Percentiles rank a stretch among this genome's conserved stretches.
phyloP scores from a whole-genome alignment of 2,113 vertebrate species.

The Micronycteris hirsuta region DNA sequence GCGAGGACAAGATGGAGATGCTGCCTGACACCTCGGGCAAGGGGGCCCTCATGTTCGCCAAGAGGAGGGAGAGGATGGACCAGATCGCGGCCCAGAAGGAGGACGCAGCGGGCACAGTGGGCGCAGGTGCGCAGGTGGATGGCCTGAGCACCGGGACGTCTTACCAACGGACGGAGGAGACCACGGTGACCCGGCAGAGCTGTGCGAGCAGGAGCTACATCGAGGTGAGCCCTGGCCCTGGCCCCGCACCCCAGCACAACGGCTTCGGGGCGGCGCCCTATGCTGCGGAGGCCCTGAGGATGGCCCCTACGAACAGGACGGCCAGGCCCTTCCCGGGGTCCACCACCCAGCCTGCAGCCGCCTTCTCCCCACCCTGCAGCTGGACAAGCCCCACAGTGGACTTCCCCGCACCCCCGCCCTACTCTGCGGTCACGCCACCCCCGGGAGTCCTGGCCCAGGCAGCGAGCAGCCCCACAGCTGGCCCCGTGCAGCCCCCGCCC shows the following conservation, averaged over 20 bases:
- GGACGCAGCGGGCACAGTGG: neutral
- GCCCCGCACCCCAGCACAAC: constrained; percentile 82
- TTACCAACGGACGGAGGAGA: constrained; percentile 76
- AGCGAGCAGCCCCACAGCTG: constrained; percentile 68
- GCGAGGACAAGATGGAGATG: constrained; percentile 87
- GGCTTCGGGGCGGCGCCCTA: constrained; percentile 78
- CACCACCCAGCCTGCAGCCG: constrained; percentile 79
- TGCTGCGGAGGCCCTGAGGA: constrained; percentile 78
- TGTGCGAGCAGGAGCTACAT: constrained; percentile 83
- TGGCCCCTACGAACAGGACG: constrained; percentile 84
- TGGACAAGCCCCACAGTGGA: constrained; percentile 84
- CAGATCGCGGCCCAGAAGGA: constrained; percentile 94
- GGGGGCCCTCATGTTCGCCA: constrained; percentile 96
- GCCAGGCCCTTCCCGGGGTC: constrained; percentile 89
- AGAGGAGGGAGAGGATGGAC: constrained; percentile 92
- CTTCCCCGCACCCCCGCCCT: constrained; percentile 82
- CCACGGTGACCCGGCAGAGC: constrained; percentile 63
- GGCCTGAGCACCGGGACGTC: constrained; percentile 69
- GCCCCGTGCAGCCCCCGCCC: constrained; percentile 64
- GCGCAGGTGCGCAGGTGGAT: neutral
- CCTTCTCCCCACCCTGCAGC: constrained; percentile 82
- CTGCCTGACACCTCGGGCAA: constrained; percentile 94
- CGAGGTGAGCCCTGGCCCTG: constrained; percentile 81
- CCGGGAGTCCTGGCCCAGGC: constrained; percentile 84
- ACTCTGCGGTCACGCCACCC: constrained; percentile 79